Conservation (phyloP, 2,888 invertebrate genomes). For the Drosophila bunnanda region DNA sequence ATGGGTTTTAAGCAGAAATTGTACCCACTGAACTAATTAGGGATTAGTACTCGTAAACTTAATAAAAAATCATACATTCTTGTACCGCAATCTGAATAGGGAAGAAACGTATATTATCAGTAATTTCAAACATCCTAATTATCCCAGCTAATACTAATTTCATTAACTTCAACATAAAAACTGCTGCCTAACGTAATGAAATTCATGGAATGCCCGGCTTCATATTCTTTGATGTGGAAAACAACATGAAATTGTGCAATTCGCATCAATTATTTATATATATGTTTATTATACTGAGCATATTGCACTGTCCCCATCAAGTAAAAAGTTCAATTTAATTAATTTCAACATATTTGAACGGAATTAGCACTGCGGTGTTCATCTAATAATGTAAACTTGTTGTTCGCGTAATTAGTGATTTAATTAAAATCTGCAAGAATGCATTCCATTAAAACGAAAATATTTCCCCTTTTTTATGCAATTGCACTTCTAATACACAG, state of each 20-base stretch:
- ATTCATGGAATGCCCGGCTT: background rate
- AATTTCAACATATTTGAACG: constrained; percentile 51
- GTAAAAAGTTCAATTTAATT: constrained; percentile 45
- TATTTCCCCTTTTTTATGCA: constrained; percentile 2
- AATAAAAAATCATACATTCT: background rate
- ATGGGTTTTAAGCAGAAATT: background rate
- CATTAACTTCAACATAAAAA: constrained; percentile 27
- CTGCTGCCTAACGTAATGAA: constrained; percentile 6
- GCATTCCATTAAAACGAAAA: constrained; percentile 52
- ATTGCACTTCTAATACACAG: constrained; percentile 15
- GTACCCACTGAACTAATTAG: background rate
- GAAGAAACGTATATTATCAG: no score
- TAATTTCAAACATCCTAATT: constrained; percentile 12
- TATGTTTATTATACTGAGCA: background rate
- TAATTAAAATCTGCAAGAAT: constrained; percentile 64
- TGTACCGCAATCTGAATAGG: background rate
- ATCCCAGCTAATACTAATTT: constrained; percentile 34
- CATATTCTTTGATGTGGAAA: constrained; percentile 30
- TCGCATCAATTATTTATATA: constrained; percentile 20
- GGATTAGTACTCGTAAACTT: background rate
- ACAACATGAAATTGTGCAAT: constrained; percentile 22
- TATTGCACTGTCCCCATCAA: background rate
- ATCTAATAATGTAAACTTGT: constrained; percentile 46
- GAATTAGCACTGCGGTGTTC: constrained; percentile 59
- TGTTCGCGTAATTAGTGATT: constrained; percentile 68